Percentiles rank a stretch among this genome's conserved stretches.
These are phyloP conservation scores for Cirrhinus molitorella DNA, from an alignment of 2,797 vertebrate genomes.

Conservation along the genomic window DNA sequence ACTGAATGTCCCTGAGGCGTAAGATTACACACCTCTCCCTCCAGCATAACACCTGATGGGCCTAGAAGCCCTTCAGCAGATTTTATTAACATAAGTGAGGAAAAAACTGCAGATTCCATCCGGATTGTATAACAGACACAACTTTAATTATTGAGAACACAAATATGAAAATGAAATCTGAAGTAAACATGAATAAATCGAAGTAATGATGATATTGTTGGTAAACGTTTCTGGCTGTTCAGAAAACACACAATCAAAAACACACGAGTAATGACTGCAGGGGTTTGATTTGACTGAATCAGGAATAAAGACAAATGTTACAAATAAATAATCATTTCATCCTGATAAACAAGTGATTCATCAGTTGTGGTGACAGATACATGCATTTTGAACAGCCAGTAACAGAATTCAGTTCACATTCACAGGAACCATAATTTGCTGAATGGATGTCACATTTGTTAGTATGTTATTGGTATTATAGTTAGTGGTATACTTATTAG, in stretches of 20 bases:
- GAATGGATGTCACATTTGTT: background rate
- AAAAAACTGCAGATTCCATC: background rate
- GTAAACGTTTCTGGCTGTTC: slow-evolving; percentile 17
- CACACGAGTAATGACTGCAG: background rate
- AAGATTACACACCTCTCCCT: background rate
- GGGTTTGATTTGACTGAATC: slow-evolving; percentile 13
- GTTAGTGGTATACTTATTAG: no score
- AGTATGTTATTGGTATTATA: no score
- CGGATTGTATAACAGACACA: background rate
- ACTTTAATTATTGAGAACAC: slow-evolving; percentile 32
- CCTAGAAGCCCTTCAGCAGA: background rate
- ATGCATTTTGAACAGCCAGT: slow-evolving; percentile 3
- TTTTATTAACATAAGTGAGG: background rate
- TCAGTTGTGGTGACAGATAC: background rate
- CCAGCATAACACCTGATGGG: background rate
- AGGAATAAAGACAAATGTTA: background rate
- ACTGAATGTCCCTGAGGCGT: background rate
- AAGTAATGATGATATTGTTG: slow-evolving; percentile 39
- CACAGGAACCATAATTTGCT: slow-evolving; percentile 6
- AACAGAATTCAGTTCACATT: background rate
- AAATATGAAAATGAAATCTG: slow-evolving; percentile 37
- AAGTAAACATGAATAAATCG: slow-evolving; percentile 36
- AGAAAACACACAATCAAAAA: slow-evolving; percentile 21
- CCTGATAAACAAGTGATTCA: slow-evolving; percentile 13
- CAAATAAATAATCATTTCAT: background rate